phyloP scores from a whole-genome alignment of 2,797 vertebrate species.

The Myotis vivesi region DNA sequence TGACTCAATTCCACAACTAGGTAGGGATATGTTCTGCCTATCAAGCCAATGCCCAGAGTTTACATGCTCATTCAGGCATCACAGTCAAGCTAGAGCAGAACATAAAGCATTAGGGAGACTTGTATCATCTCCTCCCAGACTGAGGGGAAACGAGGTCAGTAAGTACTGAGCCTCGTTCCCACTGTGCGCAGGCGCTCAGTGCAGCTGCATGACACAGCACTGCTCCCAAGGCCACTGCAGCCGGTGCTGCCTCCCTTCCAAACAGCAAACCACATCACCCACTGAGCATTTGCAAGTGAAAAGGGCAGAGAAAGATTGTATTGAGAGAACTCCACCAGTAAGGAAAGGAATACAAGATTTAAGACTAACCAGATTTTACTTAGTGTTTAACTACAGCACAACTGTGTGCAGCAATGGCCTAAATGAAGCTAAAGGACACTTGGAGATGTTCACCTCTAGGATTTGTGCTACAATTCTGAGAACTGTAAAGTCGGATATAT shows the following conservation, averaged over 20 bases:
- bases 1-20: background rate
- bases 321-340: background rate
- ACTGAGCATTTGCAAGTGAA: background rate
- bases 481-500: background rate
- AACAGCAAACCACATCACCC: background rate
- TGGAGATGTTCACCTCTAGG: background rate
- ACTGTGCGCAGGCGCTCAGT: background rate
- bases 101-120: background rate
- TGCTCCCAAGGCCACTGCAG: background rate
- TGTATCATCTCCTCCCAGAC: background rate
- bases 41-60: background rate
- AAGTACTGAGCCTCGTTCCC: background rate
- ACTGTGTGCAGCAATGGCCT: background rate
- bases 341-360: background rate
- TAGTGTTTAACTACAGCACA: background rate
- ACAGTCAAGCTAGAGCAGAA: background rate
- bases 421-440: background rate
- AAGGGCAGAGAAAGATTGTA: background rate
- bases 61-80: background rate
- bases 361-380: background rate
- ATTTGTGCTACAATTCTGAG: background rate
- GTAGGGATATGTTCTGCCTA: background rate
- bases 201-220: conserved; percentile 34
- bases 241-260: background rate
- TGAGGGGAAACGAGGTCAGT: conserved; percentile 23